Evolutionary conservation across 1,140 invertebrate species (phyloP), one percentile per base, ranked within the genome.

Genomic region (Leptopilina clavipes): DNA sequence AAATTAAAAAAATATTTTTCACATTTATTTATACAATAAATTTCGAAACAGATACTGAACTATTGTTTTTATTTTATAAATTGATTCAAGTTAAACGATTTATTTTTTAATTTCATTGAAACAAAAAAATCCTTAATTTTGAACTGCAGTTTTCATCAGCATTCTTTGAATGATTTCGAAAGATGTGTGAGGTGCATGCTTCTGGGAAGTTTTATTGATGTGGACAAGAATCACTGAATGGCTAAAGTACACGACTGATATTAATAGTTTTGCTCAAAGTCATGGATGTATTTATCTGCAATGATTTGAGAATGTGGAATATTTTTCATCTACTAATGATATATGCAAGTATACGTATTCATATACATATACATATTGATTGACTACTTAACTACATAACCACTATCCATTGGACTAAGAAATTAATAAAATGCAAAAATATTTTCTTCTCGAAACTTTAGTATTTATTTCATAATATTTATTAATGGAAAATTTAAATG

Each of bases 311-410:
- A 65, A 19, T n/a, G 7, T 59, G 56, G 19, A 59, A 59, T 59
- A 31, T 22, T 31, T 31, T 65, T 65, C 59, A 31, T 65, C 22
- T 65, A n/a, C 22, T 7, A 31, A 65, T 65, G 59, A 25, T 59
- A 59, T 59, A 19, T 31, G 37, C 73, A 83, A 77, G 54, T 76
- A 31, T 31, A 81, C 59, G 77, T 83, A 81, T 48, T 19, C n/a
- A 17, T 17, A 44, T 72, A 48, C 0, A 1, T 31, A 31, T 31
- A 31, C 25, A 31, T 31, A 7, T 75, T 52, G 18, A 43, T 45
- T 18, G 31, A 9, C 65, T 40, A 45, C 48, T 52, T 52, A n/a
- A 48, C 45, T 12, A 48, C 45, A 48, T 48, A 14, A 52, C 14
- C n/a, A n/a, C 19, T 43, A 14, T 12, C 52, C 73, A 75, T 70